A percentile compares a stretch with the other conserved stretches of the same genome.
phyloP scores from a whole-genome alignment of 2,113 vertebrate genomes.

The Prionailurus viverrinus region DNA sequence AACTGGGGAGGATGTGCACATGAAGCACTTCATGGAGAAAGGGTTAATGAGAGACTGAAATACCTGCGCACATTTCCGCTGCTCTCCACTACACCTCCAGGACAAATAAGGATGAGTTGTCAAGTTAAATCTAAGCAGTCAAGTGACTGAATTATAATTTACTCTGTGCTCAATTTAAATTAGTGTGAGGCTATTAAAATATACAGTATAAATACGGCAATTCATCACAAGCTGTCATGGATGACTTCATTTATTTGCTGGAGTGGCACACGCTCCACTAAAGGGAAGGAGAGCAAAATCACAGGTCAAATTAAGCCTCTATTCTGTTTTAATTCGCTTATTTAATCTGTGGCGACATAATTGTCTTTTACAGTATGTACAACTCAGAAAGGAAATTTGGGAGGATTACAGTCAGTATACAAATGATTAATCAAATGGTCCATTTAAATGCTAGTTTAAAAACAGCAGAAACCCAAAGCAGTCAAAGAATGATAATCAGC shows the following conservation, averaged over 20 bases:
- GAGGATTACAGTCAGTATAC: constrained; percentile 84
- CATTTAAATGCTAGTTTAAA: constrained; percentile 87
- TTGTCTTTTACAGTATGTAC: constrained; percentile 89
- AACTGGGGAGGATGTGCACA: not conserved
- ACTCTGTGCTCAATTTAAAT: constrained; percentile 96
- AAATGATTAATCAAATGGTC: constrained; percentile 90
- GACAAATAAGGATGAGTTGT: constrained; percentile 88
- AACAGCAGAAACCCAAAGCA: constrained; percentile 80
- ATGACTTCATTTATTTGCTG: constrained; percentile 91
- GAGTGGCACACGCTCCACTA: constrained; percentile 86
- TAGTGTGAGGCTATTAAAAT: constrained; percentile 97
- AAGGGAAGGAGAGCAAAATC: constrained; percentile 90
- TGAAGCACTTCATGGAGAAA: not conserved
- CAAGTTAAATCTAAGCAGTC: constrained; percentile 92
- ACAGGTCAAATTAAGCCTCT: constrained; percentile 94
- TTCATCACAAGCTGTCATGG: constrained; percentile 96
- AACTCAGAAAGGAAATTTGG: constrained; percentile 87
- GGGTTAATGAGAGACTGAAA: constrained; percentile 81
- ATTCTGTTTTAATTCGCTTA: constrained; percentile 91
- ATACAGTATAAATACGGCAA: constrained; percentile 95
- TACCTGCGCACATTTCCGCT: constrained; percentile 81
- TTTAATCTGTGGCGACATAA: constrained; percentile 90
- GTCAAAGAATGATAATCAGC: constrained; percentile 66
- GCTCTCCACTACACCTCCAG: constrained; percentile 85
- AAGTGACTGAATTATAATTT: constrained; percentile 96